Evolutionary conservation across 2,797 vertebrate species (phyloP).

Genomic region (Danio jaintianensis): DNA sequence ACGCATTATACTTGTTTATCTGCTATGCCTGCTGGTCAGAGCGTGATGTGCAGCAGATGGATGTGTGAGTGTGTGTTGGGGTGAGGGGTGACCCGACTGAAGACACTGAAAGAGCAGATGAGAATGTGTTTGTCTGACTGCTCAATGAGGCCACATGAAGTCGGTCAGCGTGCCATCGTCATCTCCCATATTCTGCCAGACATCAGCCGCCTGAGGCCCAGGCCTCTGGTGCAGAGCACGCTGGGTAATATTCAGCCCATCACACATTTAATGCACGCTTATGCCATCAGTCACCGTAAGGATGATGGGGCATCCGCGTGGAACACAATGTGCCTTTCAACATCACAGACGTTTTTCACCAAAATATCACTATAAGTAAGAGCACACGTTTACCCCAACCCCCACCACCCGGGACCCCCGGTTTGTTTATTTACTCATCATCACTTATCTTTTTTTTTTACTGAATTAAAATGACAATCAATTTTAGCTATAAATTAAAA

Average conservation of each 20-base stretch:
- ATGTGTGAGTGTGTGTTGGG: conserved; percentile 5
- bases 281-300: conserved; percentile 14
- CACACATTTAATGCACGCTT: conserved; percentile 16
- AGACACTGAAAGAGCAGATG: conserved; percentile 69
- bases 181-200: conserved; percentile 70
- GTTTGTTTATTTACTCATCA: no score
- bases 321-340: background rate
- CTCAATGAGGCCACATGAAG: conserved; percentile 80
- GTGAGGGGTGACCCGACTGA: conserved; percentile 53
- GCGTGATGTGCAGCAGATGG: conserved; percentile 1
- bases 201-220: conserved; percentile 61
- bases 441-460: no score
- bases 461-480: no score
- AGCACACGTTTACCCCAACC: background rate
- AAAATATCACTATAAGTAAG: background rate
- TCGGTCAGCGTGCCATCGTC: conserved; percentile 70
- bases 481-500: no score
- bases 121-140: conserved; percentile 67
- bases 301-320: background rate
- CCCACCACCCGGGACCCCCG: no score
- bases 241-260: conserved; percentile 36
- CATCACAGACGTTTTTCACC: background rate
- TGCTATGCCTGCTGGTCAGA: no score
- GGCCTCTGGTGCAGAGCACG: conserved; percentile 49
- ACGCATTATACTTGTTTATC: background rate